phyloP scores from a whole-genome alignment of 2,113 vertebrate species.

The Gobiocypris rarus region DNA sequence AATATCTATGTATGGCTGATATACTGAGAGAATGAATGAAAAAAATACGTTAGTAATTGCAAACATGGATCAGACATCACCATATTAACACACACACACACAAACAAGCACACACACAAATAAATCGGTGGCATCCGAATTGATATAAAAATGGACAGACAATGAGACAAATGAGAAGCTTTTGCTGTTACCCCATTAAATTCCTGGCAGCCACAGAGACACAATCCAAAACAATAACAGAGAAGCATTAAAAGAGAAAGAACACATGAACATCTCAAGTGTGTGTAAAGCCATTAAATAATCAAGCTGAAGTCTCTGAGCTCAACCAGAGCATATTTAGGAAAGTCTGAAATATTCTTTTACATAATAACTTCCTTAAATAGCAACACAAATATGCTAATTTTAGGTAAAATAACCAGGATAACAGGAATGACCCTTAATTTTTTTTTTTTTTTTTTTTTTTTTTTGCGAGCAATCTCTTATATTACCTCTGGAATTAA shows the following conservation, averaged over 20 bases:
- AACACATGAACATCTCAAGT: constrained; percentile 66
- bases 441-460: too few species aligned
- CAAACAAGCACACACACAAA: constrained; percentile 51
- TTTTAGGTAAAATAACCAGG: not conserved
- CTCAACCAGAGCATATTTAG: not conserved
- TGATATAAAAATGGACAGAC: constrained; percentile 12
- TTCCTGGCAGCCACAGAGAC: constrained; percentile 80
- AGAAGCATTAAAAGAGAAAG: constrained; percentile 73
- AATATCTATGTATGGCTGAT: constrained; percentile 11
- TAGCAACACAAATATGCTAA: not conserved
- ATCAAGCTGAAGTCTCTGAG: not conserved
- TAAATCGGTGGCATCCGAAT: constrained; percentile 33
- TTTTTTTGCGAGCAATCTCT: too few species aligned
- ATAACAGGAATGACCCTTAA: too few species aligned
- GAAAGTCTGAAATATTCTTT: not conserved
- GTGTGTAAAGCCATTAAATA: not conserved
- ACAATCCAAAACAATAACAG: constrained; percentile 82
- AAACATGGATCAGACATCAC: constrained; percentile 33
- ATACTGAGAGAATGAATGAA: not conserved
- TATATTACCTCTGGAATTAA: too few species aligned
- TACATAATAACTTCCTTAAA: not conserved
- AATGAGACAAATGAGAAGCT: constrained; percentile 58
- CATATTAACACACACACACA: constrained; percentile 27
- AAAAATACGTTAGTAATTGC: not conserved
- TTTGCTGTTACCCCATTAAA: constrained; percentile 81